These are phyloP conservation scores for Esox lucius DNA, from an alignment of 2,797 vertebrate species.

Conservation along the genomic window DNA sequence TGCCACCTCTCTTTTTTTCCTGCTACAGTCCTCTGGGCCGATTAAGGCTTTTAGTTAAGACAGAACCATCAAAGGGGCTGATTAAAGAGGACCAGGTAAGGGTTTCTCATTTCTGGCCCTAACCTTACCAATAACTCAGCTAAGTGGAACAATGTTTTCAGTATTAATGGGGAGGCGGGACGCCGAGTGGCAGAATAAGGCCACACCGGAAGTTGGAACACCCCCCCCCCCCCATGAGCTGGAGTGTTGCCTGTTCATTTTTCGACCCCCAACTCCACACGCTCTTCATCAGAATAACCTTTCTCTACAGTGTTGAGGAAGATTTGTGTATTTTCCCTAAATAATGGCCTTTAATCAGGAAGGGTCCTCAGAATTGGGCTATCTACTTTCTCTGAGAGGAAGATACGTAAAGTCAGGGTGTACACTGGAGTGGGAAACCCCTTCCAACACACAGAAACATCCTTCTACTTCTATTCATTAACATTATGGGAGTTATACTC, in stretches of 20 bases:
- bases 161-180: conserved; percentile 51
- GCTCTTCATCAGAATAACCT: conserved; percentile 44
- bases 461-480: conserved; percentile 41
- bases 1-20: conserved; percentile 25
- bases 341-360: conserved; percentile 71
- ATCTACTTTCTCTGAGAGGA: conserved; percentile 61
- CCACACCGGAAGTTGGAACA: conserved; percentile 19
- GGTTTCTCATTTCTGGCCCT: conserved; percentile 24
- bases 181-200: conserved; percentile 50
- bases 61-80: conserved; percentile 66
- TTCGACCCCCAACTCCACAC: conserved; percentile 42
- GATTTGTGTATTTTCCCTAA: conserved; percentile 68
- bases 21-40: conserved; percentile 32
- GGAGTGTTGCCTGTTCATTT: conserved; percentile 57
- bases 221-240: conserved; percentile 45
- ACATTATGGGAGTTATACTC: neutral
- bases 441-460: conserved; percentile 39
- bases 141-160: conserved; percentile 68
- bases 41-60: conserved; percentile 51
- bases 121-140: conserved; percentile 54
- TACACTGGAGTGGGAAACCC: conserved; percentile 44
- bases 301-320: conserved; percentile 71
- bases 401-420: conserved; percentile 56
- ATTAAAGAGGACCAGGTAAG: conserved; percentile 58
- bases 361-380: conserved; percentile 64